Evolutionary conservation across 2,113 vertebrate species (phyloP).

Genomic region (Gobiocypris rarus): DNA sequence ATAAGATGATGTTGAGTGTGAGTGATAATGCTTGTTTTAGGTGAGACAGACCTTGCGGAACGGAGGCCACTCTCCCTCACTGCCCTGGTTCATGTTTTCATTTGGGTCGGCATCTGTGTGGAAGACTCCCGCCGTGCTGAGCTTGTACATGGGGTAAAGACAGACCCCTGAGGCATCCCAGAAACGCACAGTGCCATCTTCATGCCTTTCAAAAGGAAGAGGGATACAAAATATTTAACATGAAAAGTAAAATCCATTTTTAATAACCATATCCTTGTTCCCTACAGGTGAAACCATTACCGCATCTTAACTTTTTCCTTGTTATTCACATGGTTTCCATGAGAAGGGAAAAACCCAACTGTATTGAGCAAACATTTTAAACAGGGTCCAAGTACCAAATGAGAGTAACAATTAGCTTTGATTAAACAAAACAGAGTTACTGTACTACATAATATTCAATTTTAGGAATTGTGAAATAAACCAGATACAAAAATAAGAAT

Average conservation of each 20-base stretch:
- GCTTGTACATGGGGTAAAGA: constrained; percentile 89
- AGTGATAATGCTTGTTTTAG: background rate
- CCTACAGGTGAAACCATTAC: background rate
- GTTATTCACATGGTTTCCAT: background rate
- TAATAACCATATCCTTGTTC: background rate
- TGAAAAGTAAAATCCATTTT: background rate
- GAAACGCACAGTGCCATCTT: constrained; percentile 93
- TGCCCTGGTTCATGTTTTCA: constrained; percentile 86
- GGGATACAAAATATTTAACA: constrained; percentile 1
- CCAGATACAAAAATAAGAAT: background rate
- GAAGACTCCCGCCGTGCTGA: constrained; percentile 91
- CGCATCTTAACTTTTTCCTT: background rate
- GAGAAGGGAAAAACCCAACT: background rate
- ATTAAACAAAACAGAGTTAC: background rate
- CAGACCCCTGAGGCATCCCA: constrained; percentile 98
- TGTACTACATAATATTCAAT: background rate
- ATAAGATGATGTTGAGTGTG: background rate
- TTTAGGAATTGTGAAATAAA: background rate
- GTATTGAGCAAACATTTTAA: background rate
- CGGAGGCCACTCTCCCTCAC: constrained; percentile 94
- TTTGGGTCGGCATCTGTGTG: constrained; percentile 89
- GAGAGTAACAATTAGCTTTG: background rate
- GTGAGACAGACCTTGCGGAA: constrained; percentile 85
- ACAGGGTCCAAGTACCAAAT: background rate
- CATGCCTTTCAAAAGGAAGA: constrained; percentile 78